Base-by-base conservation (phyloP, 1,140 invertebrate species). In the Carposina sasakii region DNA sequence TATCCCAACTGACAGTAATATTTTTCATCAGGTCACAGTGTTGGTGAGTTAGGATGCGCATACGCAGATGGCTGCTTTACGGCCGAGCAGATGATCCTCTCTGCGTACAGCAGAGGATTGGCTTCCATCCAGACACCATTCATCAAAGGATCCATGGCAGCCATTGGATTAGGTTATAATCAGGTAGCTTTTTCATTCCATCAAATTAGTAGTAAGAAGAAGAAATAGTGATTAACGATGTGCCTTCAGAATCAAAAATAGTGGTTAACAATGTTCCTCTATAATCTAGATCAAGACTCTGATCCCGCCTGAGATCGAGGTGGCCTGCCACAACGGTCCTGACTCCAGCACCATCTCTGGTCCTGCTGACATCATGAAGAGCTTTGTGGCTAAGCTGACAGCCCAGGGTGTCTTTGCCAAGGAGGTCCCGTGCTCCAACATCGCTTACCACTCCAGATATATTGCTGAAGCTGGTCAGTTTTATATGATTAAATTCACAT, bases 341-440 rank as follows among this genome's bases (percentile, higher is more conserved):
- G 92, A 96, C 59, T 94, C 92, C 23, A 92, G 94, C 20, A 96
- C 94, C 0, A 90, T 98, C 37, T 96, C 95, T 6, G 96, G 96
- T 2, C 93, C 93, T 3, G 87, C 88, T 26, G 90, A 91, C 22
- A 86, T 88, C 23, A 91, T 96, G 60, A 82, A 86, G 48, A 72
- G 75, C 22, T 94, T 95, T 71, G 90, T 94, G 0, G 87, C 85
- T 2, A 81, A 93, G 54, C 69, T 94, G 5, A 88, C 93, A 71
- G 77, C 81, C 0, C 88, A 94, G 56, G 90, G 90, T 2, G 88
- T 97, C 17, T 98, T 98, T 73, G 94, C 92, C 3, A 90, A 92
- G 60, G 88, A 92, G 63, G 94, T 97, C 0, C 90, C 93, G 30
- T 91, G 91, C 55, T 90, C 92, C 31, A 93, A 92, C 54, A 92